Conservation (phyloP, 2,113 vertebrate species). For the Plotosus lineatus region DNA sequence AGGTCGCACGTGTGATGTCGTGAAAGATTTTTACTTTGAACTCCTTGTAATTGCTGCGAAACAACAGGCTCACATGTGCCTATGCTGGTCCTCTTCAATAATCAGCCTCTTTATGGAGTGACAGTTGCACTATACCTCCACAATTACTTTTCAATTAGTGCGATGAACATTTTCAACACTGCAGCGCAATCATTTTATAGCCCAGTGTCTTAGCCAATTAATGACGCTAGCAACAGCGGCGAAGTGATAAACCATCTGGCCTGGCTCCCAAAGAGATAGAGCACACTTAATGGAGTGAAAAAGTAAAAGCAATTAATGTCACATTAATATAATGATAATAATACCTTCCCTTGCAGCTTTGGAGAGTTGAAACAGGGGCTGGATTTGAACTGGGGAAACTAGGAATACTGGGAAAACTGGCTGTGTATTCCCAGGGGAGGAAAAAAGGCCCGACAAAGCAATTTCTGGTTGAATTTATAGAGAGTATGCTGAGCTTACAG, state of each 20-base stretch:
- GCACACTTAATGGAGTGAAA: conserved; percentile 84
- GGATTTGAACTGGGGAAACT: background rate
- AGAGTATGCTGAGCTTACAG: background rate
- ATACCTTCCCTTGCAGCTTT: conserved; percentile 71
- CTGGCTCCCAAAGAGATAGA: conserved; percentile 78
- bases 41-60: conserved; percentile 57
- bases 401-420: conserved; percentile 4
- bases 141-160: conserved; percentile 85
- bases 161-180: conserved; percentile 79
- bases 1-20: conserved; percentile 14
- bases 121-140: conserved; percentile 79
- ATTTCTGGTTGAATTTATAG: background rate
- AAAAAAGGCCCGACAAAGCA: background rate
- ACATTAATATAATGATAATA: conserved; percentile 86
- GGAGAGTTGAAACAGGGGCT: conserved; percentile 47
- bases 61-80: conserved; percentile 65
- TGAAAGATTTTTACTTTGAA: conserved; percentile 23
- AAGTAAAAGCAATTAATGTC: conserved; percentile 86
- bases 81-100: conserved; percentile 56
- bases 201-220: conserved; percentile 80
- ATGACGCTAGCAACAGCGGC: conserved; percentile 75
- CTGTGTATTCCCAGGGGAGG: background rate
- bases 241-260: conserved; percentile 83
- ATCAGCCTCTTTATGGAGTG: conserved; percentile 71
- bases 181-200: conserved; percentile 81